These are phyloP conservation scores for Drosophila anomalipes DNA, from an alignment of 2,888 invertebrate species.

Conservation along the genomic window DNA sequence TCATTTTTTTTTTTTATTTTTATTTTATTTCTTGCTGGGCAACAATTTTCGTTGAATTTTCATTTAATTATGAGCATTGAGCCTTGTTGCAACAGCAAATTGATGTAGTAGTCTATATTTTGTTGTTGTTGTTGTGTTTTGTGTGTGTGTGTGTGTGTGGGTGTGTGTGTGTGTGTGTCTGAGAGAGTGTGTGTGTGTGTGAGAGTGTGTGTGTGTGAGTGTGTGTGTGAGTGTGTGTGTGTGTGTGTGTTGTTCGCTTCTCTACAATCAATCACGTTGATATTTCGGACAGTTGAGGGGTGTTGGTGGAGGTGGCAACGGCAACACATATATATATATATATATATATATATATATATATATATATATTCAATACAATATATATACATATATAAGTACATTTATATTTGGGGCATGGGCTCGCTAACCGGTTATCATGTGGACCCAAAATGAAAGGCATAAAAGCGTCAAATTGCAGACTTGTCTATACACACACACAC, in stretches of 20 bases:
- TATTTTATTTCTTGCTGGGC: neutral
- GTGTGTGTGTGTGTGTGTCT: too few species aligned
- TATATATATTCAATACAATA: neutral
- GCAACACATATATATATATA: neutral
- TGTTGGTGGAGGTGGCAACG: neutral
- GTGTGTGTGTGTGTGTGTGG: too few species aligned
- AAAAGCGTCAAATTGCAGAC: constrained; percentile 41
- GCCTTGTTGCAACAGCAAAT: constrained; percentile 48
- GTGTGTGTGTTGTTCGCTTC: neutral
- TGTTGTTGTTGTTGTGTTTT: neutral
- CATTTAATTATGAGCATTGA: constrained; percentile 65
- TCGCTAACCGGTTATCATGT: constrained; percentile 51
- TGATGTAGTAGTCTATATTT: constrained; percentile 34
- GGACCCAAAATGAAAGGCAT: constrained; percentile 47
- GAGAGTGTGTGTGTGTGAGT: too few species aligned
- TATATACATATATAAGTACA: neutral
- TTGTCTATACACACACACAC: constrained; percentile 24
- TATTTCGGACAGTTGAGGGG: neutral
- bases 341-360: neutral
- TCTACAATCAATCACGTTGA: constrained; percentile 60
- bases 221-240: neutral
- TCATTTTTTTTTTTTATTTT: neutral
- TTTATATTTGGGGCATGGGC: constrained; percentile 5
- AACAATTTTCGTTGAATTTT: constrained; percentile 37
- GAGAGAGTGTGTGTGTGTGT: neutral